Percentiles rank a stretch among this genome's conserved stretches.
Conservation (phyloP, 2,113 vertebrate genomes). For the Heterocephalus glaber region DNA sequence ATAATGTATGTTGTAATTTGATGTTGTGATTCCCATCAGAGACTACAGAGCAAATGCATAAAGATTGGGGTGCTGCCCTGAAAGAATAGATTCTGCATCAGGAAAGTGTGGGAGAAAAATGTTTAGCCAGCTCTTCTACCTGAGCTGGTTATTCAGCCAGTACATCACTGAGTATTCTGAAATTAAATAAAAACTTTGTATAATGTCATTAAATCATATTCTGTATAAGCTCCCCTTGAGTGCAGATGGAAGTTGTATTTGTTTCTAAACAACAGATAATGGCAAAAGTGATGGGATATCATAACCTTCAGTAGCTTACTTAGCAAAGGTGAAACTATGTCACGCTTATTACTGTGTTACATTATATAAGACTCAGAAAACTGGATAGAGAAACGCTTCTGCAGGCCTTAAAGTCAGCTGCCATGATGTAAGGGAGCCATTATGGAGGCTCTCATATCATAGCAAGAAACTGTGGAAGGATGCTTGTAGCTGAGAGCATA, state of each 20-base stretch:
- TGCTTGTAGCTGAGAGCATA: not conserved
- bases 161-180: not conserved
- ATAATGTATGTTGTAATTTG: constrained; percentile 70
- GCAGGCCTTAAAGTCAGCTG: not conserved
- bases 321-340: not conserved
- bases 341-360: not conserved
- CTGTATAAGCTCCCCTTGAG: not conserved
- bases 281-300: not conserved
- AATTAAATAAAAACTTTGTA: not conserved
- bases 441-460: not conserved
- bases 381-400: not conserved
- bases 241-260: not conserved
- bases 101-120: not conserved
- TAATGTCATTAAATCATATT: not conserved
- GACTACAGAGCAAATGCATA: not conserved
- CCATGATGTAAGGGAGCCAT: not conserved
- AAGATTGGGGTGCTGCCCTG: not conserved
- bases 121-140: not conserved
- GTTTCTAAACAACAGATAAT: not conserved
- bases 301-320: not conserved
- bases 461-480: not conserved
- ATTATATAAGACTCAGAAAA: not conserved
- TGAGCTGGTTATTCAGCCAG: not conserved
- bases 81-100: not conserved
- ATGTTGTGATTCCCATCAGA: constrained; percentile 62